Percentiles rank a stretch among this genome's conserved stretches.
These are phyloP conservation scores for Nephrocerus scutellatus DNA, from an alignment of 2,888 invertebrate genomes.

Conservation along the genomic window DNA sequence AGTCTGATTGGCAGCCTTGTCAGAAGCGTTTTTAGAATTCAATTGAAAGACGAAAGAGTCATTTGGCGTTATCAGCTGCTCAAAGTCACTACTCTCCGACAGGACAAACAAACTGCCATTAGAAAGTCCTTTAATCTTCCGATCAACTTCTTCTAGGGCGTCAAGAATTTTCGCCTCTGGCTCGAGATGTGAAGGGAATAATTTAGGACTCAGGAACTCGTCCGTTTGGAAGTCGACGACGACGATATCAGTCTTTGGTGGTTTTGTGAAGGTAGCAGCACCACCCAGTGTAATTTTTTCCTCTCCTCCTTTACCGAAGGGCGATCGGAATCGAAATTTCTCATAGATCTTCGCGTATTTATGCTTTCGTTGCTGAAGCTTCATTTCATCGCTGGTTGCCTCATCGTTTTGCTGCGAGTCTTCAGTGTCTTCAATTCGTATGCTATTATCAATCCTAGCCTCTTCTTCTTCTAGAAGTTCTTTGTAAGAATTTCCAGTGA, in stretches of 20 bases:
- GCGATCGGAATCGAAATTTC: slow-evolving; percentile 38
- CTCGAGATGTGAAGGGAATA: slow-evolving; percentile 15
- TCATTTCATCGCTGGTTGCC: slow-evolving; percentile 21
- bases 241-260: not conserved
- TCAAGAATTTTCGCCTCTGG: slow-evolving; percentile 38
- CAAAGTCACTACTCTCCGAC: slow-evolving; percentile 33
- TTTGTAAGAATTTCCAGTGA: no score
- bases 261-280: slow-evolving; percentile 6
- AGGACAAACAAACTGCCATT: slow-evolving; percentile 20
- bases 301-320: slow-evolving; percentile 24
- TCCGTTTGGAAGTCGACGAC: not conserved
- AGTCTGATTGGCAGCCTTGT: slow-evolving; percentile 23
- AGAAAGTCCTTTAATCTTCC: slow-evolving; percentile 34
- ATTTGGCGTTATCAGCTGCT: slow-evolving; percentile 53
- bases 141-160: slow-evolving; percentile 39
- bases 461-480: no score
- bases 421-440: not conserved
- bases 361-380: slow-evolving; percentile 34
- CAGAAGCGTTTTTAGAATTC: slow-evolving; percentile 39
- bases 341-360: slow-evolving; percentile 42
- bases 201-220: not conserved
- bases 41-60: slow-evolving; percentile 60
- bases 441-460: no score
- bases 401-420: slow-evolving; percentile 16
- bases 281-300: not conserved